phyloP scores from a whole-genome alignment of 1,140 invertebrate species.

The Sycophaga agraensis region DNA sequence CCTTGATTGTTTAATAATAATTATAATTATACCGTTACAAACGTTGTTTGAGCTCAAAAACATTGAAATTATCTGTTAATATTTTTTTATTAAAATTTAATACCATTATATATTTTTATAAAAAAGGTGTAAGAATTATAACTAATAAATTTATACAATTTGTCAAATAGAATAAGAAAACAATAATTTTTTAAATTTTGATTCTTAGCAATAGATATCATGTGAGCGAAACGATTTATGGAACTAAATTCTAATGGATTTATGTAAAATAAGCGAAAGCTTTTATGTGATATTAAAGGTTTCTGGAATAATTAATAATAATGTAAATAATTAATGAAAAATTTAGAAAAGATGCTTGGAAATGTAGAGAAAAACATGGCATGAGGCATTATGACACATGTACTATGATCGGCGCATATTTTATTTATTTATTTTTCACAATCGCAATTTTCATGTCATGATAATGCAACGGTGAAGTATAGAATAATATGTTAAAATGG shows the following conservation, averaged over 20 bases:
- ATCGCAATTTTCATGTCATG: slow-evolving; percentile 31
- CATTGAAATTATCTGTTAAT: too few relatives aligned
- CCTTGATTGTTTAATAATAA: too few relatives aligned
- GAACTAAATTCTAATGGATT: slow-evolving; percentile 43
- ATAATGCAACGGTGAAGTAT: slow-evolving; percentile 43
- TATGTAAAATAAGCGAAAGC: slow-evolving; percentile 56
- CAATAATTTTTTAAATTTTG: too few relatives aligned
- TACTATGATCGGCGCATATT: slow-evolving; percentile 32
- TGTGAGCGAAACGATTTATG: slow-evolving; percentile 20
- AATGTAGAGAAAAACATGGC: slow-evolving; percentile 44
- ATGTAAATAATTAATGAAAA: slow-evolving; percentile 46
- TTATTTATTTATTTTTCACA: too few relatives aligned
- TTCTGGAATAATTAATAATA: slow-evolving; percentile 44
- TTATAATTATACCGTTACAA: too few relatives aligned
- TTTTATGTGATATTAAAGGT: slow-evolving; percentile 49
- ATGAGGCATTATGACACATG: slow-evolving; percentile 41
- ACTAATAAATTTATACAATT: too few relatives aligned
- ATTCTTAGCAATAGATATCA: too few relatives aligned
- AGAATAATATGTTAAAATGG: slow-evolving; percentile 40
- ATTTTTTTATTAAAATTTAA: too few relatives aligned
- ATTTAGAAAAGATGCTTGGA: slow-evolving; percentile 52
- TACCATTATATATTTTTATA: too few relatives aligned
- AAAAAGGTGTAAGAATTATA: too few relatives aligned
- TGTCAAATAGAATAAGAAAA: too few relatives aligned
- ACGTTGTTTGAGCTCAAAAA: too few relatives aligned